Conservation (phyloP, 2,888 invertebrate species). For the Ophion obscuratus region DNA sequence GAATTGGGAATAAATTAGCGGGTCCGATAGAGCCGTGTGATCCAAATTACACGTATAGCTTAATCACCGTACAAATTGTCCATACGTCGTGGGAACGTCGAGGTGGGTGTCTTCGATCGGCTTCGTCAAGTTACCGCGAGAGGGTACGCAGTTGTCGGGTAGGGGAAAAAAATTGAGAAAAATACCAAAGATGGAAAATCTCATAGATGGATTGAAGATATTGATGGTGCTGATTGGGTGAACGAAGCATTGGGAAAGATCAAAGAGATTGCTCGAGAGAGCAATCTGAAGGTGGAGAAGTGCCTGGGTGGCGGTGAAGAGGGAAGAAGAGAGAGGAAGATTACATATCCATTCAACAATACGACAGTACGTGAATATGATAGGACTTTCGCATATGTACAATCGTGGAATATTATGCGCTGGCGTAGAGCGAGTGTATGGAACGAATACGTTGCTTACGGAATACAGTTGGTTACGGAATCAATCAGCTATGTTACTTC, state of each 20-base stretch:
- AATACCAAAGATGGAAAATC: neutral
- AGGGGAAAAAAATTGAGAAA: neutral
- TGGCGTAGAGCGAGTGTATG: neutral
- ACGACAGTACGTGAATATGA: neutral
- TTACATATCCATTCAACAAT: neutral
- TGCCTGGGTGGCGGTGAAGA: neutral
- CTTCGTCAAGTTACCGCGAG: neutral
- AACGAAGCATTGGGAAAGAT: neutral
- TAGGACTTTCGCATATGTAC: neutral
- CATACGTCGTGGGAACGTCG: neutral
- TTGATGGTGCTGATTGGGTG: neutral
- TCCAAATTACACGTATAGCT: slow-evolving; percentile 26
- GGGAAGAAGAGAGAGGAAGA: neutral
- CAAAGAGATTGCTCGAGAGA: neutral
- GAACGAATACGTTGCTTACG: neutral
- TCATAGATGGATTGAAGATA: neutral
- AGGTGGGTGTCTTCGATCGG: neutral
- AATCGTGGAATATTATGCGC: neutral
- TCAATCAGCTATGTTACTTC: neutral
- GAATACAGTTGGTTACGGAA: neutral
- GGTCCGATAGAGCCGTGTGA: slow-evolving; percentile 47
- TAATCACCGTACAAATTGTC: slow-evolving; percentile 47
- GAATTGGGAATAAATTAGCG: slow-evolving; percentile 49
- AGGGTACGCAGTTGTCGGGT: neutral
- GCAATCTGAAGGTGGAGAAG: neutral